Evolutionary conservation across 2,888 invertebrate species (phyloP), one percentile per base, ranked within the genome.

Genomic region (Chromoteleia sp.): DNA sequence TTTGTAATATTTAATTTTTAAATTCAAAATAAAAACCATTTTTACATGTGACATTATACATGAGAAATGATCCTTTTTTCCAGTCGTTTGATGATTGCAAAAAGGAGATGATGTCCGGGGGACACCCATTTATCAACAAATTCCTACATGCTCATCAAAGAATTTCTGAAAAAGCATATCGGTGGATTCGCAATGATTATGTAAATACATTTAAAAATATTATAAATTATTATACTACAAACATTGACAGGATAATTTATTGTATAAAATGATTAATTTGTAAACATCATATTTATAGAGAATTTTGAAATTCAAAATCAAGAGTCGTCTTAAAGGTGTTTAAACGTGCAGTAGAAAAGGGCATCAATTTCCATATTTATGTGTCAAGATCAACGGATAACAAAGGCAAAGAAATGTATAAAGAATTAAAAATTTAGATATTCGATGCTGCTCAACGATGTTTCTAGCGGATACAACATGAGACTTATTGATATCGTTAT

Each of bases 401-500:
- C 88, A 61, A 25, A 83, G 95, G 96, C 0, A 92, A 93, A 74
- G 92, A 94, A 86, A 97, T 98, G 96, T 94, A 94, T 83, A 93
- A 94, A 83, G 95, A 96, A 87, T 92, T 98, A 92, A 93, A 76
- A 93, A 94, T 0, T 93, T 94, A 0, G 96, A 96, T 12, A 96
- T 98, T 54, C 95, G 96, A 10, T 95, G 96, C 91, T 98, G 6
- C 97, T 99, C 86, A 92, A 98, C 78, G 99, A 99, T 92, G 95
- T 98, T 0, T 96, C 98, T 0, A 95, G 98, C 36, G 99, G 97
- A 0, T 98, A 98, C 90, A 94, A 98, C 0, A 98, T 99, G 98
- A 99, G 99, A 92, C 95, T 96, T 86, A 96, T 99, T 0, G 97
- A 98, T 92, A 94, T 98, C 91, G 98, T 99, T 0, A 95, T 99